Conservation (phyloP, 30 jellyfish, hydroid and myxozoan genomes). For the Clytia hemisphaerica region DNA sequence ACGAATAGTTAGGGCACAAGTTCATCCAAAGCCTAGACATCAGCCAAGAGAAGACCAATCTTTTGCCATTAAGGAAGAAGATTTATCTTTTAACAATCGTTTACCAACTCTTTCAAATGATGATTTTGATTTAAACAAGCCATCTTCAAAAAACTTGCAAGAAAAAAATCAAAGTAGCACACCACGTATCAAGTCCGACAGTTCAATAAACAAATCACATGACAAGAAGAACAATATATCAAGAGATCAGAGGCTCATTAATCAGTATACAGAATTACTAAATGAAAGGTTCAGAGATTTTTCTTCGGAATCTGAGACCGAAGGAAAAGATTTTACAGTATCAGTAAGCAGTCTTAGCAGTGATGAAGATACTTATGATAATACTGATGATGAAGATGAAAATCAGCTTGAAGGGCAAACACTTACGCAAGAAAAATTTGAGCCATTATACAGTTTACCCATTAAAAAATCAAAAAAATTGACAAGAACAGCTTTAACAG, state of each 20-base stretch:
- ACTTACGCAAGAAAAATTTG: neutral
- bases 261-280: constrained; percentile 22
- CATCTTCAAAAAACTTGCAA: neutral
- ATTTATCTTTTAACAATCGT: too few relatives aligned
- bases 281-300: constrained; percentile 5
- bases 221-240: too few relatives aligned
- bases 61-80: too few relatives aligned
- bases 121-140: too few relatives aligned
- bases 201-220: too few relatives aligned
- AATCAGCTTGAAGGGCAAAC: neutral
- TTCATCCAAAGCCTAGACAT: too few relatives aligned
- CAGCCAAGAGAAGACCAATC: too few relatives aligned
- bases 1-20: too few relatives aligned
- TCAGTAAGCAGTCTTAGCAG: constrained; percentile 46
- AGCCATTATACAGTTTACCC: constrained; percentile 81
- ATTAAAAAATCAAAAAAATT: constrained; percentile 1
- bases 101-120: neutral
- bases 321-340: constrained; percentile 1
- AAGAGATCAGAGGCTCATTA: constrained; percentile 3
- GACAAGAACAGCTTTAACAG: neutral
- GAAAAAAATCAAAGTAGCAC: neutral
- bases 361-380: constrained; percentile 42
- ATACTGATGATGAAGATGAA: constrained; percentile 56
- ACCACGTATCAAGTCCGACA: too few relatives aligned
- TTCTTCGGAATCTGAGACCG: neutral